Base-by-base conservation (phyloP, 1,140 invertebrate genomes). In the Bicyclus anynana region DNA sequence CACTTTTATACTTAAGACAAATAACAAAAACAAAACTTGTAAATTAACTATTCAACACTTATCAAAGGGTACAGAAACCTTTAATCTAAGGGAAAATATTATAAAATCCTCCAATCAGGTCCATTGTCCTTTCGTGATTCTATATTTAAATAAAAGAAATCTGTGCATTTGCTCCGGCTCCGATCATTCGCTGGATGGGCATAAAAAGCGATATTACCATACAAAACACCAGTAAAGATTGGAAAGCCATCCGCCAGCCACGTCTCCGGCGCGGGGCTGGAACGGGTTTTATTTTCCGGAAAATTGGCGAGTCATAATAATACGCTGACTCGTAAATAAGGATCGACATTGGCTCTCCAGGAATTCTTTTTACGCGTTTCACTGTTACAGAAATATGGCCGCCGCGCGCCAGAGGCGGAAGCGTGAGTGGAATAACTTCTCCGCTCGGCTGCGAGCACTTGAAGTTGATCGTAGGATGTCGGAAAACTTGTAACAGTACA, bases 271-370 rank as follows among this genome's bases (percentile, higher is more conserved):
- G 67, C 65, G 72, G 50, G 58, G 61, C 67, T 74, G 77, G 72
- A 76, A 80, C 74, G 69, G 69, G 49, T 81, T 85, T 85, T 84
- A 84, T 84, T 83, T 78, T 61, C 72, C 77, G 81, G 80, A 84
- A 84, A 84, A 84, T 84, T 84, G 81, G 73, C 80, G 69, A 83
- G 78, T 85, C 82, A 85, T 85, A 85, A 85, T 85, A 85, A 85
- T 82, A 77, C 74, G 77, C 78, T 80, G 78, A 81, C 64, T 81
- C 80, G 80, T 85, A 85, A 83, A 85, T 83, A 83, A 83, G 74
- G 80, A 81, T 83, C 79, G 81, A 63, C 81, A 80, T 80, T 79
- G 80, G 76, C 70, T 70, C 74, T 78, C 78, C 67, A 77, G 68
- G 72, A 74, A 77, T 82, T 72, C 80, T 78, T 81, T 80, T 80